Evolutionary conservation across 2,113 vertebrate species (phyloP).

Genomic region (Ahaetulla prasina): DNA sequence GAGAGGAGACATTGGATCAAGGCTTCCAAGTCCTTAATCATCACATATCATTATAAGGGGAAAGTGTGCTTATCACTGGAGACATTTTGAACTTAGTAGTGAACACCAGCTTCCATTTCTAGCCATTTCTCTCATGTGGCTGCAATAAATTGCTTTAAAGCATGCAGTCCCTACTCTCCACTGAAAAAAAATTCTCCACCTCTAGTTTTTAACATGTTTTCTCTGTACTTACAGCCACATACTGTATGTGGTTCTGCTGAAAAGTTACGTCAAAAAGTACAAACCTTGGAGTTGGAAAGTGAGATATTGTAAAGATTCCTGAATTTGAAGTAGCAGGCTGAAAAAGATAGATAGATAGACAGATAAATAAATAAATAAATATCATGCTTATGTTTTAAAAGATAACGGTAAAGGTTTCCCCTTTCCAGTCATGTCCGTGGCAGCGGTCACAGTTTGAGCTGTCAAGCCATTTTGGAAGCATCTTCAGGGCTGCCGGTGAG

Average conservation of each 20-base stretch:
- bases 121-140: background rate
- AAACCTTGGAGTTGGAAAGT: slow-evolving; percentile 53
- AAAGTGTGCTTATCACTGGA: background rate
- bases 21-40: background rate
- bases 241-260: background rate
- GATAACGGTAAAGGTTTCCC: background rate
- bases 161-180: background rate
- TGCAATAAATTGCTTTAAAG: background rate
- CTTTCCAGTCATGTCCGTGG: background rate
- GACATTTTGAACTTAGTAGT: background rate
- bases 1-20: background rate
- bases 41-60: background rate
- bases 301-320: slow-evolving; percentile 42
- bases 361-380: background rate
- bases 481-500: too few relatives aligned
- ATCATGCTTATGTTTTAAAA: background rate
- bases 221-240: background rate
- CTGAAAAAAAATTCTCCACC: background rate
- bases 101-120: background rate
- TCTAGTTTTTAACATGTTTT: background rate
- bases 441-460: too few relatives aligned
- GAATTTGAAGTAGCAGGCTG: slow-evolving; percentile 26
- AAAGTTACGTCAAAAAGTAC: slow-evolving; percentile 24
- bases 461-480: too few relatives aligned
- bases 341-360: slow-evolving; percentile 1